Evolutionary conservation across 2,888 invertebrate species (phyloP).

Genomic region (Pollenia angustigena): DNA sequence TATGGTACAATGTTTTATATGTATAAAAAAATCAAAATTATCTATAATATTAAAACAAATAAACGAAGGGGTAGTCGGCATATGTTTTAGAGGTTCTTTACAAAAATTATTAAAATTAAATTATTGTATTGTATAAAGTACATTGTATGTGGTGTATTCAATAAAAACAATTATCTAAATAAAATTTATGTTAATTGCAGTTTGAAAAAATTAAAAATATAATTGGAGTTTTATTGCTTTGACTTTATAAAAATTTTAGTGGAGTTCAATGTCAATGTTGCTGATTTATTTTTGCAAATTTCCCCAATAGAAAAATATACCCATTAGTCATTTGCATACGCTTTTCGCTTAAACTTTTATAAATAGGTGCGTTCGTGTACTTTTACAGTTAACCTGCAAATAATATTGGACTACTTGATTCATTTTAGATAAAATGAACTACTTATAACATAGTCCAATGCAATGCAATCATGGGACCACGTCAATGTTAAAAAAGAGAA

Average conservation of each 20-base stretch:
- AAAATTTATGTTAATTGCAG: slow-evolving; percentile 56
- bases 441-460: no score
- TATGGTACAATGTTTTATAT: not conserved
- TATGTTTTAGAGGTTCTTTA: slow-evolving; percentile 78
- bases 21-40: not conserved
- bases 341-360: no score
- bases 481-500: no score
- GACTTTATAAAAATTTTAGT: slow-evolving; percentile 8
- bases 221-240: slow-evolving; percentile 6
- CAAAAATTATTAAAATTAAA: slow-evolving; percentile 34
- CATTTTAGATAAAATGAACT: no score
- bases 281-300: not conserved
- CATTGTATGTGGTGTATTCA: slow-evolving; percentile 5
- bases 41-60: slow-evolving; percentile 11
- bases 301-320: not conserved
- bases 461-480: no score
- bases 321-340: no score
- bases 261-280: slow-evolving; percentile 41
- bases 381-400: no score
- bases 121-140: slow-evolving; percentile 35
- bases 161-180: slow-evolving; percentile 24
- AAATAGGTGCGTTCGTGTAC: no score
- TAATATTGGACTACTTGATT: no score
- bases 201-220: slow-evolving; percentile 30
- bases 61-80: slow-evolving; percentile 80